These are phyloP conservation scores for Gadus macrocephalus DNA, from an alignment of 2,113 vertebrate genomes.

Conservation along the genomic window DNA sequence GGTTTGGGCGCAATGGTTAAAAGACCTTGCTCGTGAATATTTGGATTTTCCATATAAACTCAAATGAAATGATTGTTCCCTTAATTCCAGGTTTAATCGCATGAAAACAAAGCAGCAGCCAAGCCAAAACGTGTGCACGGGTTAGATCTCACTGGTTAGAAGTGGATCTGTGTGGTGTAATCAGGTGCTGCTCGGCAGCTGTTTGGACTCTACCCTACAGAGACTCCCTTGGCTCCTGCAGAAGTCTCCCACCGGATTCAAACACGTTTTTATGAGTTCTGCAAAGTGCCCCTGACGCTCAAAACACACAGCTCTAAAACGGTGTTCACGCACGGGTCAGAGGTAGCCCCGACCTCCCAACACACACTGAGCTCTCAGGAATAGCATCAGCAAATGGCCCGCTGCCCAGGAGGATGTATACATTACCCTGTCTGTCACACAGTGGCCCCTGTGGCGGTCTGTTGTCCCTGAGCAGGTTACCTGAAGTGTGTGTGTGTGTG, in stretches of 20 bases:
- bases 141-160: no score
- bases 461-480: slow-evolving; percentile 9
- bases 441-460: no score
- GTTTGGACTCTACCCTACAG: slow-evolving; percentile 58
- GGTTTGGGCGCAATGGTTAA: slow-evolving; percentile 16
- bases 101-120: no score
- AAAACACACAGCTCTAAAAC: slow-evolving; percentile 58
- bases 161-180: no score
- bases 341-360: slow-evolving; percentile 64
- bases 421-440: slow-evolving; percentile 41
- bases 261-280: slow-evolving; percentile 60
- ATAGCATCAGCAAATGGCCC: slow-evolving; percentile 59
- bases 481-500: no score
- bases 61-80: slow-evolving; percentile 63
- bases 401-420: slow-evolving; percentile 49
- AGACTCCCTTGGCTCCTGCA: slow-evolving; percentile 41
- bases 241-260: slow-evolving; percentile 43
- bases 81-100: slow-evolving; percentile 31
- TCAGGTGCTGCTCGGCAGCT: slow-evolving; percentile 65
- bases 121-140: no score
- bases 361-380: slow-evolving; percentile 62
- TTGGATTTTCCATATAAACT: slow-evolving; percentile 70
- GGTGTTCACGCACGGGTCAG: slow-evolving; percentile 65
- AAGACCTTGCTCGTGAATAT: slow-evolving; percentile 34
- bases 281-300: slow-evolving; percentile 70